Conservation (phyloP, 23 tunicate species). For the Trididemnum nubilum region DNA sequence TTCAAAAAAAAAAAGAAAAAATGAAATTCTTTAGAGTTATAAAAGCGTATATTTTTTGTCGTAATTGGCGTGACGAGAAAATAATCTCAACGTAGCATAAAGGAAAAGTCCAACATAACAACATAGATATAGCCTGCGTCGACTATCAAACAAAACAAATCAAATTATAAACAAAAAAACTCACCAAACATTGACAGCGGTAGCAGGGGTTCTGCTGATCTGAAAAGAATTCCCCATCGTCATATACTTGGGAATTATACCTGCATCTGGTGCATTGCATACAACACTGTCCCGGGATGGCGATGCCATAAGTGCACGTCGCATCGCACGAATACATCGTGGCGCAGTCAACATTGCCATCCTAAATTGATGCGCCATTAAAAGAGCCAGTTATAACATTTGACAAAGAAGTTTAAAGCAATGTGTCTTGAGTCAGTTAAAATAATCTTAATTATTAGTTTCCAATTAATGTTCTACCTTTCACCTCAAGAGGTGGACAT, state of each 20-base stretch:
- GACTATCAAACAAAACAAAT: too few species aligned
- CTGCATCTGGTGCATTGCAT: slow-evolving; percentile 56
- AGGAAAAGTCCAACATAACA: too few species aligned
- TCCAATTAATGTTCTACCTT: too few species aligned
- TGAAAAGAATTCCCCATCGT: slow-evolving; percentile 41
- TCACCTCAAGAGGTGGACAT: too few species aligned
- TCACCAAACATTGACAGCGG: slow-evolving; percentile 60
- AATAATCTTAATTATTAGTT: neutral
- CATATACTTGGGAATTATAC: slow-evolving; percentile 25
- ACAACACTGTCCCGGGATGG: slow-evolving; percentile 62
- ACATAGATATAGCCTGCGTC: too few species aligned
- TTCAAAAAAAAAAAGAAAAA: too few species aligned
- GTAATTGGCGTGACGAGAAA: too few species aligned
- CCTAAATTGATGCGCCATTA: slow-evolving; percentile 21
- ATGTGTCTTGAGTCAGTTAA: neutral
- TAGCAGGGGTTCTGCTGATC: slow-evolving; percentile 45
- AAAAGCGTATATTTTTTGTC: too few species aligned
- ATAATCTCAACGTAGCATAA: too few species aligned
- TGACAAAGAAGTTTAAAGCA: neutral
- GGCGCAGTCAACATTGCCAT: slow-evolving; percentile 56
- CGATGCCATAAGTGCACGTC: slow-evolving; percentile 63
- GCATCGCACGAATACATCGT: slow-evolving; percentile 42
- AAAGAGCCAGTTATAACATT: too few species aligned
- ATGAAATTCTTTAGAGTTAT: too few species aligned
- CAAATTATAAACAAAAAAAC: too few species aligned